Conservation (phyloP, 2,113 vertebrate species). For the Peromyscus leucopus region DNA sequence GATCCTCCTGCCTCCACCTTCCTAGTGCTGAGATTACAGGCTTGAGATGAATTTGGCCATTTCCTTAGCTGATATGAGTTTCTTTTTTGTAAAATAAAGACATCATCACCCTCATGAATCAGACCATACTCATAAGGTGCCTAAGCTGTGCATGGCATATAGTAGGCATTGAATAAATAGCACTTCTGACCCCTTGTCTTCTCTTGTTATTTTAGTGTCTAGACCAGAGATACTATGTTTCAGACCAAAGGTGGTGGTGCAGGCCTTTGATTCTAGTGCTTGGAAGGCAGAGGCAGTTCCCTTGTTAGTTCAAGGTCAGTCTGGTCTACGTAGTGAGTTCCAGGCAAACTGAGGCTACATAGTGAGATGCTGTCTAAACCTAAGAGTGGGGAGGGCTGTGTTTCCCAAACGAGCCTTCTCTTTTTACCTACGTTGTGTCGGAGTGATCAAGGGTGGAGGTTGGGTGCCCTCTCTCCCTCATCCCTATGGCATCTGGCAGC, state of each 20-base stretch:
- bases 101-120: rapidly evolving
- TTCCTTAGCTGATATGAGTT: background rate
- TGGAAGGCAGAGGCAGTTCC: background rate
- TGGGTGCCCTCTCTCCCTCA: too few species aligned
- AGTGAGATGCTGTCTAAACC: background rate
- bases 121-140: rapidly evolving
- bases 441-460: rapidly evolving
- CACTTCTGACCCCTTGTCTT: background rate
- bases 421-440: background rate
- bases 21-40: background rate
- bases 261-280: background rate
- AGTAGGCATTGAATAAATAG: rapidly evolving
- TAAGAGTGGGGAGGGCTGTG: background rate
- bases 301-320: background rate
- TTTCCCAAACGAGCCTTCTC: background rate
- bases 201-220: background rate
- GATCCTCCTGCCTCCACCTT: too few species aligned
- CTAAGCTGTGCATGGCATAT: rapidly evolving
- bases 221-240: background rate
- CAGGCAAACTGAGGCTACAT: background rate
- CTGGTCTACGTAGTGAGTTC: background rate
- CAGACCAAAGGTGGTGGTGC: background rate
- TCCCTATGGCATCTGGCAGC: rapidly evolving
- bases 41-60: background rate
- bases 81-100: background rate